Conservation (phyloP, 2,888 invertebrate species). For the Euzetes globulus region DNA sequence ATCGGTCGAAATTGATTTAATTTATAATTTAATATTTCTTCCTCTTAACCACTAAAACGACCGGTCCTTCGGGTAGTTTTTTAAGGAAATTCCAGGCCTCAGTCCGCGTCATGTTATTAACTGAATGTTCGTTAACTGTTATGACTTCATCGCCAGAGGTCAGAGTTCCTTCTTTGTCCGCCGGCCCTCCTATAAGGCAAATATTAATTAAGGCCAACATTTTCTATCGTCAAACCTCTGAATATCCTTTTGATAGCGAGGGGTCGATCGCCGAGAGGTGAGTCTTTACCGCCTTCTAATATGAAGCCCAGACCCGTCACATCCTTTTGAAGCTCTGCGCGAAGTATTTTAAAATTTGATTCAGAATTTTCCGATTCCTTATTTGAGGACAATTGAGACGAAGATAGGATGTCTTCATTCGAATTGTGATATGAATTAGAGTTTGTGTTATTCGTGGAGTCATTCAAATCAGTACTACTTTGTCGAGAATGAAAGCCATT, state of each 20-base stretch:
- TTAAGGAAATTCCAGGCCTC: conserved; percentile 92
- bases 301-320: conserved; percentile 89
- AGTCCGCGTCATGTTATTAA: conserved; percentile 76
- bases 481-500: conserved; percentile 11
- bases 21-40: conserved; percentile 30
- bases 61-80: conserved; percentile 74
- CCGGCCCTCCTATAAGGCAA: conserved; percentile 66
- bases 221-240: conserved; percentile 61
- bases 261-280: conserved; percentile 78
- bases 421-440: background rate
- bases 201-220: background rate
- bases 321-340: conserved; percentile 58
- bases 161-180: conserved; percentile 74
- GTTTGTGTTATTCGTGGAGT: background rate
- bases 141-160: conserved; percentile 79
- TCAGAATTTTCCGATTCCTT: conserved; percentile 1
- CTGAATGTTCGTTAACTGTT: conserved; percentile 69
- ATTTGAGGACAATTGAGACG: background rate
- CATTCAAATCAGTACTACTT: conserved; percentile 17
- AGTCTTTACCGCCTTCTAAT: conserved; percentile 85
- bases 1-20: too few species aligned
- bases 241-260: conserved; percentile 86
- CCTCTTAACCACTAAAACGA: conserved; percentile 55
- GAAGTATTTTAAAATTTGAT: conserved; percentile 37
- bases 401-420: background rate